phyloP scores from a whole-genome alignment of 2,797 vertebrate species.

The Psittacula echo region DNA sequence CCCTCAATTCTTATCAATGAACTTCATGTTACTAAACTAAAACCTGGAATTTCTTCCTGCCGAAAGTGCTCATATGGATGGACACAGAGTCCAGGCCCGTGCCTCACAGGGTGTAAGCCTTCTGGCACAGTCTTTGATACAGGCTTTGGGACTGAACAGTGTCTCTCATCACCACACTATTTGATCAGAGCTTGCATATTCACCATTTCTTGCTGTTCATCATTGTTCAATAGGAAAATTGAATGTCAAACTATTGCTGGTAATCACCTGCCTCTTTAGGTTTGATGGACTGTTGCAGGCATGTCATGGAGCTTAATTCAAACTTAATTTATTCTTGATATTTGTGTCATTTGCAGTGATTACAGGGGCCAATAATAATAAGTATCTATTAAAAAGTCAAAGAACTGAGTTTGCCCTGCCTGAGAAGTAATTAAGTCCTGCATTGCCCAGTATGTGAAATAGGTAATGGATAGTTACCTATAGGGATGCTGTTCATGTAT shows the following conservation, averaged over 20 bases:
- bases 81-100: fast-evolving
- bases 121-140: neutral
- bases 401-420: neutral
- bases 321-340: neutral
- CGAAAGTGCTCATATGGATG: fast-evolving
- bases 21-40: neutral
- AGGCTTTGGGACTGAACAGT: neutral
- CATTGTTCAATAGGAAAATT: neutral
- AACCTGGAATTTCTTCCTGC: neutral
- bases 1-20: neutral
- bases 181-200: neutral
- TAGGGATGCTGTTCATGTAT: conserved; percentile 12
- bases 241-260: neutral
- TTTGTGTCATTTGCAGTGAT: neutral
- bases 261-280: neutral
- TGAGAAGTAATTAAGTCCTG: neutral
- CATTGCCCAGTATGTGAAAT: neutral
- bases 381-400: neutral
- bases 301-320: neutral
- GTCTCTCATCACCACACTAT: neutral
- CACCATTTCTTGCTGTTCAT: neutral
- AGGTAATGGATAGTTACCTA: neutral
- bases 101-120: fast-evolving
- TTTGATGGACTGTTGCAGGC: neutral
- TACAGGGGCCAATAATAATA: conserved; percentile 5